Percentiles rank a stretch among this genome's conserved stretches.
These are phyloP conservation scores for Acanthosoma haemorrhoidale DNA, from an alignment of 2,888 invertebrate genomes.

Conservation along the genomic window DNA sequence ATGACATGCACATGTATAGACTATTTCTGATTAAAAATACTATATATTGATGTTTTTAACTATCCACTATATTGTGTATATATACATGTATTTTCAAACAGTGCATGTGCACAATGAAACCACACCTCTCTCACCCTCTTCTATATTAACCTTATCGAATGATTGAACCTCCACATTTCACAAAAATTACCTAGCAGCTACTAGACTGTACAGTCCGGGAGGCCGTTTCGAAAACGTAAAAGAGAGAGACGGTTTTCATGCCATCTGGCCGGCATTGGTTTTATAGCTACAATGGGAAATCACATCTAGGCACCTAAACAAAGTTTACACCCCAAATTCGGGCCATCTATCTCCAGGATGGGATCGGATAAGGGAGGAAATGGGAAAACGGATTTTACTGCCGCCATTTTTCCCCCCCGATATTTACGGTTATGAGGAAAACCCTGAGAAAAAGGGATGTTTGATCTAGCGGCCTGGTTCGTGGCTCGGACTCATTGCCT, in stretches of 20 bases:
- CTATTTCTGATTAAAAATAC: too few relatives aligned
- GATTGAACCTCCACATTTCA: too few relatives aligned
- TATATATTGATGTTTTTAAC: too few relatives aligned
- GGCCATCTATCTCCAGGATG: conserved; percentile 11
- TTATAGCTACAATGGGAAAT: conserved; percentile 10
- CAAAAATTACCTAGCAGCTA: too few relatives aligned
- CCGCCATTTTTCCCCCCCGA: conserved; percentile 14
- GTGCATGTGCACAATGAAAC: too few relatives aligned
- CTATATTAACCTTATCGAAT: too few relatives aligned
- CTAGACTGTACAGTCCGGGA: too few relatives aligned
- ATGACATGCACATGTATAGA: too few relatives aligned
- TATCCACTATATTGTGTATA: too few relatives aligned
- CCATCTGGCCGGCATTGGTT: conserved; percentile 9
- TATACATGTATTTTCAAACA: too few relatives aligned
- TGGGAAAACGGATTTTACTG: conserved; percentile 22
- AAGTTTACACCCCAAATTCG: conserved; percentile 14
- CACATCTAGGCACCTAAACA: conserved; percentile 10
- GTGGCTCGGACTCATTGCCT: neutral
- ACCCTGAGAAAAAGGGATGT: conserved; percentile 10
- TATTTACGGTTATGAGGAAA: conserved; percentile 23
- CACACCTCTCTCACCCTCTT: too few relatives aligned
- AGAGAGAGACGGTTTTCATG: neutral
- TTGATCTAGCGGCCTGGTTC: neutral
- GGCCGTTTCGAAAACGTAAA: neutral
- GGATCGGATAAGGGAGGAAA: conserved; percentile 18